Evolutionary conservation across 2,888 invertebrate species (phyloP).

Genomic region (Hirtodrosophila histrioides): DNA sequence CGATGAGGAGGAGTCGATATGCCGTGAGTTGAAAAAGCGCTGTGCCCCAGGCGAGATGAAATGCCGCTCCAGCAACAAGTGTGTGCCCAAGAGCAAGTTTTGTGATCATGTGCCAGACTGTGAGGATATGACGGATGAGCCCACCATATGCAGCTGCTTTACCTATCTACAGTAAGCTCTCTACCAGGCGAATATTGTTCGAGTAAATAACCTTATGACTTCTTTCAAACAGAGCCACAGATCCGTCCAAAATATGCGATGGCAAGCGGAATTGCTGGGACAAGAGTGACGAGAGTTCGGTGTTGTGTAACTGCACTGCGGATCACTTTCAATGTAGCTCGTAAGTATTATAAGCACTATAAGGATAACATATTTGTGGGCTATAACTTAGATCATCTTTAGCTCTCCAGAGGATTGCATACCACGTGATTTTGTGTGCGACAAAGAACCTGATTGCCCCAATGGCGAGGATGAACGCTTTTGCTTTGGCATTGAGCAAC

Average conservation of each 20-base stretch:
- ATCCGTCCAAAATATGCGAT: constrained; percentile 90
- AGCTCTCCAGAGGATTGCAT: constrained; percentile 86
- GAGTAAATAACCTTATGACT: background rate
- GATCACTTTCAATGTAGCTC: constrained; percentile 85
- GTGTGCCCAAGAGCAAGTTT: constrained; percentile 89
- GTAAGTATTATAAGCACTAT: constrained; percentile 81
- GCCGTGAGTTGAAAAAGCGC: constrained; percentile 73
- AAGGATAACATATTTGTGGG: too few species aligned
- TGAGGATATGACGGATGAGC: constrained; percentile 90
- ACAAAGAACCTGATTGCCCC: constrained; percentile 90
- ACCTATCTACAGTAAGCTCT: constrained; percentile 86
- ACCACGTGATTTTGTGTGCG: constrained; percentile 90
- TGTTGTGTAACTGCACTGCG: constrained; percentile 87
- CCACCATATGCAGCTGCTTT: constrained; percentile 87
- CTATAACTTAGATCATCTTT: background rate
- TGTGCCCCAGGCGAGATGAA: constrained; percentile 87
- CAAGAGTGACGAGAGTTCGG: constrained; percentile 90
- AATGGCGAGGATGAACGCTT: constrained; percentile 89
- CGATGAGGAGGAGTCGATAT: constrained; percentile 86
- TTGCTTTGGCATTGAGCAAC: constrained; percentile 86
- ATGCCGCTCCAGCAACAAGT: constrained; percentile 88
- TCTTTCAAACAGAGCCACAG: constrained; percentile 85
- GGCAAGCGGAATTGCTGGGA: constrained; percentile 91
- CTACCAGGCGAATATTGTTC: background rate
- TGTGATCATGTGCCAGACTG: constrained; percentile 89